Evolutionary conservation across 2,113 vertebrate species (phyloP).

Genomic region (Halcyon senegalensis): DNA sequence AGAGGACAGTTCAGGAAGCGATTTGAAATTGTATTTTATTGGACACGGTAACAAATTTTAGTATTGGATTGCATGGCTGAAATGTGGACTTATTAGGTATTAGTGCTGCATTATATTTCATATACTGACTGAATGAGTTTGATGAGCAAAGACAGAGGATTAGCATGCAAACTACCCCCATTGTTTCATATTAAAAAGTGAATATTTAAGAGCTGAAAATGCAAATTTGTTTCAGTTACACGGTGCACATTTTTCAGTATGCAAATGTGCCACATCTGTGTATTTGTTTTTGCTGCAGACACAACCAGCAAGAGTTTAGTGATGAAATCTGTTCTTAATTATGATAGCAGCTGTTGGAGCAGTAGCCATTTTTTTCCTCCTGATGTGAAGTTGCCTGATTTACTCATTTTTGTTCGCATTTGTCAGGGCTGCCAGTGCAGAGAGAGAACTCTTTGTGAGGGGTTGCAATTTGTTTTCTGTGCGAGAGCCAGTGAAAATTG

Average conservation of each 20-base stretch:
- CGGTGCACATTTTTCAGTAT: constrained; percentile 65
- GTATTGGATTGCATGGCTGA: constrained; percentile 37
- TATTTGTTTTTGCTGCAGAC: constrained; percentile 83
- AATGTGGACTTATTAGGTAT: constrained; percentile 40
- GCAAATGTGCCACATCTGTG: constrained; percentile 81
- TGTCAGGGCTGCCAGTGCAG: constrained; percentile 76
- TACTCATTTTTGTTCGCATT: constrained; percentile 78
- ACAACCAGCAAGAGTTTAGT: constrained; percentile 80
- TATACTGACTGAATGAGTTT: constrained; percentile 41
- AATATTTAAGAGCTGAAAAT: constrained; percentile 69
- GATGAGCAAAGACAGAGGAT: constrained; percentile 57
- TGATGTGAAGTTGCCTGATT: constrained; percentile 80
- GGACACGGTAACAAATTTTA: constrained; percentile 36
- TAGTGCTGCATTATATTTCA: constrained; percentile 34
- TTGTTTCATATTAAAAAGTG: constrained; percentile 68
- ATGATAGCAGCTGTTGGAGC: constrained; percentile 81
- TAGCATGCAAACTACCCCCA: constrained; percentile 54
- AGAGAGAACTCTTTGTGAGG: constrained; percentile 75
- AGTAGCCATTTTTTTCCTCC: constrained; percentile 73
- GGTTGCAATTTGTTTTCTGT: constrained; percentile 81
- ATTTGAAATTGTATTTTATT: constrained; percentile 46
- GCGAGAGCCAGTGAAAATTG: constrained; percentile 77
- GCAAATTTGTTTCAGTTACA: constrained; percentile 70
- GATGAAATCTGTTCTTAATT: constrained; percentile 88
- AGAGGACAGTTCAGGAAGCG: constrained; percentile 26